A percentile compares a stretch with the other conserved stretches of the same genome.
Conservation (phyloP, 2,888 invertebrate species). For the Apodemia mormo region DNA sequence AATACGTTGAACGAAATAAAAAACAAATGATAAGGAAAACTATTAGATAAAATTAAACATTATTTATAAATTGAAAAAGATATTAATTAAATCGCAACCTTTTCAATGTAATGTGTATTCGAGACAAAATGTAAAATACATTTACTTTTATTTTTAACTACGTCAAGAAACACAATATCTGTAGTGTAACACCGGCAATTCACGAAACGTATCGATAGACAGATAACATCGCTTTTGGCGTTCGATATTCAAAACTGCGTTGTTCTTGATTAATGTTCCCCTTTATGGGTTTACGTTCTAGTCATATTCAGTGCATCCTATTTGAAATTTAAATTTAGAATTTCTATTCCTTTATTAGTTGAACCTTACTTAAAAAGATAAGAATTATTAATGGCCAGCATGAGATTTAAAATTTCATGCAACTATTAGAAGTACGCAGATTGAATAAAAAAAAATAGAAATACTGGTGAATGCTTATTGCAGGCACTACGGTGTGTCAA, state of each 20-base stretch:
- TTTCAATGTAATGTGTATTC: not conserved
- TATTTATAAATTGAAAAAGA: not conserved
- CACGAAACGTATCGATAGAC: conserved; percentile 52
- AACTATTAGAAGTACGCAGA: not conserved
- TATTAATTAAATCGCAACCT: too few relatives aligned
- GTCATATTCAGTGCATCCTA: conserved; percentile 35
- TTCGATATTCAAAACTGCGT: conserved; percentile 72
- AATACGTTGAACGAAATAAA: too few relatives aligned
- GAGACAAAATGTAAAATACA: not conserved
- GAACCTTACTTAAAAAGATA: not conserved
- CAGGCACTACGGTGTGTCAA: conserved; percentile 41
- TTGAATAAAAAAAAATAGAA: conserved; percentile 10
- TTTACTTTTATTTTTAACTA: not conserved
- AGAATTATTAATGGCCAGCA: not conserved
- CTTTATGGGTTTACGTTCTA: conserved; percentile 50
- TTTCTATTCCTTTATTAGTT: not conserved
- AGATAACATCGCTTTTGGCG: conserved; percentile 66
- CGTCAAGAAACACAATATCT: conserved; percentile 35
- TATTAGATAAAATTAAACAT: not conserved
- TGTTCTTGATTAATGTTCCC: conserved; percentile 68
- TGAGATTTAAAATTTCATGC: conserved; percentile 1
- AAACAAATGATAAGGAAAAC: not conserved
- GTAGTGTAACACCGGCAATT: conserved; percentile 34
- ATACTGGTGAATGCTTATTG: conserved; percentile 23
- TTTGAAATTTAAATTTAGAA: conserved; percentile 38